A percentile compares a stretch with the other conserved stretches of the same genome.
These are phyloP conservation scores for Hyphantria cunea DNA, from an alignment of 1,140 invertebrate genomes.

Conservation along the genomic window DNA sequence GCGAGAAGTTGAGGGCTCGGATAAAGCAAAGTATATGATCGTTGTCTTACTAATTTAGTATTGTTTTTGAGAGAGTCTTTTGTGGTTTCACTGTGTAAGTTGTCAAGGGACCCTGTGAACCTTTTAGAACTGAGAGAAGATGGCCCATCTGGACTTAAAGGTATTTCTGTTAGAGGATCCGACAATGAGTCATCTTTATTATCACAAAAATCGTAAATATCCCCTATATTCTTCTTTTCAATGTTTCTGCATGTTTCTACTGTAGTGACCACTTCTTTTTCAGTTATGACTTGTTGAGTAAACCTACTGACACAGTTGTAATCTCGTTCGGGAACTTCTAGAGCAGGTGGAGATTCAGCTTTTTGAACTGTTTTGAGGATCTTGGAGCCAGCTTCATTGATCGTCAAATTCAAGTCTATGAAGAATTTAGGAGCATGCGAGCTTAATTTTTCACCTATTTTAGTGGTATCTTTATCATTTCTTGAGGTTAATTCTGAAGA, in stretches of 20 bases:
- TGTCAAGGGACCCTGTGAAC: constrained; percentile 75
- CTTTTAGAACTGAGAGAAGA: constrained; percentile 70
- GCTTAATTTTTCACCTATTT: constrained; percentile 24
- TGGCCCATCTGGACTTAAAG: constrained; percentile 54
- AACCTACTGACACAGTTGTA: constrained; percentile 42
- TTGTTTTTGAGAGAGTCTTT: constrained; percentile 44
- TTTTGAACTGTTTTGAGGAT: constrained; percentile 38
- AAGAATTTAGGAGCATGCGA: constrained; percentile 53
- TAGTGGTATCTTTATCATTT: constrained; percentile 24
- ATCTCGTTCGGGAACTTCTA: constrained; percentile 64
- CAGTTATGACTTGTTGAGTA: constrained; percentile 28
- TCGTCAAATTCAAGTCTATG: constrained; percentile 60
- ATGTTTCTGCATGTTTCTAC: constrained; percentile 16
- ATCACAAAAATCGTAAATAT: constrained; percentile 44
- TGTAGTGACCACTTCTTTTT: constrained; percentile 38
- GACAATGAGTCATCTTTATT: constrained; percentile 43
- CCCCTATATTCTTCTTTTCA: constrained; percentile 33
- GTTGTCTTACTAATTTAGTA: constrained; percentile 81
- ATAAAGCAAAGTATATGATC: constrained; percentile 84
- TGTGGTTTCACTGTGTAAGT: constrained; percentile 63
- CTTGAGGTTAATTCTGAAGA: constrained; percentile 19
- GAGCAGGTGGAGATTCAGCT: constrained; percentile 7
- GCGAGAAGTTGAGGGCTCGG: constrained; percentile 84
- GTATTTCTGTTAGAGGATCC: constrained; percentile 43
- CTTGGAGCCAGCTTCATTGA: constrained; percentile 52